Percentiles rank a stretch among this genome's conserved stretches.
These are phyloP conservation scores for Ostrea edulis DNA, from an alignment of 1,140 invertebrate genomes.

Conservation along the genomic window DNA sequence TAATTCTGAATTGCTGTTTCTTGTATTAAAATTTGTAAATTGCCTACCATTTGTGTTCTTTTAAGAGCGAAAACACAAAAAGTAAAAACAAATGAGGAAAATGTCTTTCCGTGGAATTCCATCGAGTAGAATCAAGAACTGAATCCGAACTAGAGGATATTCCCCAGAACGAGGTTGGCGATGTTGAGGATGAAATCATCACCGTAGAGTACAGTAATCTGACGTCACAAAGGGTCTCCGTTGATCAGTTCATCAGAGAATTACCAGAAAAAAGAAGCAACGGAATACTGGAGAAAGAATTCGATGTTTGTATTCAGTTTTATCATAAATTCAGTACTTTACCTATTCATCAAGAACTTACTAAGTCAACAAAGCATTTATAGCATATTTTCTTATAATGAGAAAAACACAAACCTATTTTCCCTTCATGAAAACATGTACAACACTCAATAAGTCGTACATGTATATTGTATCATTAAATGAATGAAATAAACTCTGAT, in stretches of 20 bases:
- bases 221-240: not conserved
- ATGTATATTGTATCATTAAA: no score
- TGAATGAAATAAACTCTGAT: no score
- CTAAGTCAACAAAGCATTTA: no score
- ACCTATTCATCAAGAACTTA: no score
- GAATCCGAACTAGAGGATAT: not conserved
- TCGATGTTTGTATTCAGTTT: not conserved
- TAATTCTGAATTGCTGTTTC: not conserved
- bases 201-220: not conserved
- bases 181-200: conserved; percentile 1
- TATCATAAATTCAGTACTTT: no score
- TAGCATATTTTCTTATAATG: no score
- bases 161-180: not conserved
- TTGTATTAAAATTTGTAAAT: not conserved
- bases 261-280: not conserved
- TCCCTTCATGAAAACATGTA: no score
- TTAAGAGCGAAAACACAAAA: not conserved
- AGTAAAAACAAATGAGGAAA: not conserved
- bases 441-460: no score
- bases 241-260: not conserved
- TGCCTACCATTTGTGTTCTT: no score
- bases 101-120: not conserved
- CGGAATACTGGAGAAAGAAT: not conserved
- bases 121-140: not conserved
- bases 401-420: no score